A percentile compares a stretch with the other conserved stretches of the same genome.
These are phyloP conservation scores for cattle (Bos taurus) DNA, from an alignment of 2,113 vertebrate species.

Conservation along the genomic window ARS-UCD2.0 NC_037329.1:63931501-63932000, in stretches of 20 bases:
- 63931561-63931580: slow-evolving; percentile 27
- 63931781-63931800: background rate
- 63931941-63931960: background rate
- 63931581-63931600: background rate
- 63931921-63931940: background rate
- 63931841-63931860: background rate
- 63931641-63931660: background rate
- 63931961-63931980: background rate
- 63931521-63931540: slow-evolving; percentile 40
- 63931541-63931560: slow-evolving; percentile 29
- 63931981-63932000: background rate
- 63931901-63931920: background rate
- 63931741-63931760: background rate
- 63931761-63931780: background rate
- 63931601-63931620: background rate
- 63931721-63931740: background rate
- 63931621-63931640: slow-evolving; percentile 18
- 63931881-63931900: background rate
- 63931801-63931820: background rate
- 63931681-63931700: background rate
- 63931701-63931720: background rate
- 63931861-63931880: background rate
- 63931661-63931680: background rate
- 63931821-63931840: background rate
- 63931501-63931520: slow-evolving; percentile 25